Conservation (phyloP, 2,797 vertebrate species). For the Loriculus beryllinus region DNA sequence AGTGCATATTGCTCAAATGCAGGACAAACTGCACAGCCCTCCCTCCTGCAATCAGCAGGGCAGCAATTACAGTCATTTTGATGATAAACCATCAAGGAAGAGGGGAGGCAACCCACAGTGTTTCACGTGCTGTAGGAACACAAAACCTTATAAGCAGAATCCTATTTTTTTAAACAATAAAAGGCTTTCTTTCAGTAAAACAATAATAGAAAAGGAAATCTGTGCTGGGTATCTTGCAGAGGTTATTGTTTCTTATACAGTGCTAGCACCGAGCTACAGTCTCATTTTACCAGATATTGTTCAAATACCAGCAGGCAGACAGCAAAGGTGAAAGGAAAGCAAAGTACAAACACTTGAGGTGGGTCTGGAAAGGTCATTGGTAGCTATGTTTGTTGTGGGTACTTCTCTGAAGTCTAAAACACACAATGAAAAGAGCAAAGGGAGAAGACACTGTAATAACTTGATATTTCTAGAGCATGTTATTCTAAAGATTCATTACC, state of each 20-base stretch:
- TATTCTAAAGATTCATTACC: background rate
- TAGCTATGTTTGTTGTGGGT: background rate
- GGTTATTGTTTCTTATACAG: conserved; percentile 7
- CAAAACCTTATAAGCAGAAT: background rate
- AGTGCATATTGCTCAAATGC: background rate
- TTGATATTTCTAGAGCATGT: background rate
- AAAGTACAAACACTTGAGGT: background rate
- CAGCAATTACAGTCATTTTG: background rate
- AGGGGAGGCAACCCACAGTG: background rate
- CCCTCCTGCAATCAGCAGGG: background rate
- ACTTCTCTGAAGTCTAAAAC: background rate
- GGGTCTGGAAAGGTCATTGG: conserved; percentile 1
- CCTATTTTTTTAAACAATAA: background rate
- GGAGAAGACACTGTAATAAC: background rate
- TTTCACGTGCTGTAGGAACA: background rate
- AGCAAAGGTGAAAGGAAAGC: conserved; percentile 1
- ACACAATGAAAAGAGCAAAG: background rate
- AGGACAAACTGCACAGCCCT: background rate
- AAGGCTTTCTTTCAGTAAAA: background rate
- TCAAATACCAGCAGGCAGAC: conserved; percentile 6
- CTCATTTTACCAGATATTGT: conserved; percentile 25
- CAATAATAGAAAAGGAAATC: conserved; percentile 9
- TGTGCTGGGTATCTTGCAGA: background rate
- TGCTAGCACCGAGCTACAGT: background rate
- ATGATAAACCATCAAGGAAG: background rate